Conservation (phyloP, 2,113 vertebrate species). For the Toxotes jaculatrix region DNA sequence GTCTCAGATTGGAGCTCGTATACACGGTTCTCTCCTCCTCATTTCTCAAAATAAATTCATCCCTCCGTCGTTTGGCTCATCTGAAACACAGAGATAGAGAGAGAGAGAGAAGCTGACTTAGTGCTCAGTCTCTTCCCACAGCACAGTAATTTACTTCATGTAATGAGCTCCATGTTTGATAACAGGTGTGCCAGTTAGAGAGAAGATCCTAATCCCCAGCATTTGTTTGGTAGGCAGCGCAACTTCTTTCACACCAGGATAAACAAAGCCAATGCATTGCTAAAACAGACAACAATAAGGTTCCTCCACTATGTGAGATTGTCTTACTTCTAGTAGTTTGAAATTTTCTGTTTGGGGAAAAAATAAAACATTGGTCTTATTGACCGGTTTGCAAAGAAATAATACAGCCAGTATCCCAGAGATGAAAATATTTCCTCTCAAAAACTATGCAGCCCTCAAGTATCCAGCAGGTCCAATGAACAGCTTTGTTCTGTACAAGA, state of each 20-base stretch:
- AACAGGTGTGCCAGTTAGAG: slow-evolving; percentile 62
- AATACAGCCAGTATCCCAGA: not conserved
- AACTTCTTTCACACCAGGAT: not conserved
- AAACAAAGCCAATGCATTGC: slow-evolving; percentile 1
- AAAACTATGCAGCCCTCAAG: not conserved
- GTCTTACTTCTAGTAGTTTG: slow-evolving; percentile 2
- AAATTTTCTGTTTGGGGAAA: not conserved
- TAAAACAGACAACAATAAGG: slow-evolving; percentile 1
- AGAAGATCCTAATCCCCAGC: slow-evolving; percentile 54
- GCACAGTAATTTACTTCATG: slow-evolving; percentile 50
- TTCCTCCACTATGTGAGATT: not conserved
- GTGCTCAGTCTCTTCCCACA: slow-evolving; percentile 8
- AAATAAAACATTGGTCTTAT: slow-evolving; percentile 3
- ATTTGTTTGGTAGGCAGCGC: slow-evolving; percentile 32
- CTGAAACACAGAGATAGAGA: slow-evolving; percentile 76
- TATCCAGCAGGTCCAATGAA: not conserved
- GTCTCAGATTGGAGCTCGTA: slow-evolving; percentile 51
- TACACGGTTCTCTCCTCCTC: slow-evolving; percentile 44
- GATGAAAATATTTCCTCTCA: slow-evolving; percentile 13
- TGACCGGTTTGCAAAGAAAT: not conserved
- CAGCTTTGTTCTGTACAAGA: not conserved
- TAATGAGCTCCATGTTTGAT: slow-evolving; percentile 55
- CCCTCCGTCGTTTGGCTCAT: slow-evolving; percentile 64
- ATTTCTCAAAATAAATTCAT: slow-evolving; percentile 55
- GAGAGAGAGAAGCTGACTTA: slow-evolving; percentile 50